phyloP scores from a whole-genome alignment of 2,113 vertebrate genomes.

The Phodopus roborovskii region DNA sequence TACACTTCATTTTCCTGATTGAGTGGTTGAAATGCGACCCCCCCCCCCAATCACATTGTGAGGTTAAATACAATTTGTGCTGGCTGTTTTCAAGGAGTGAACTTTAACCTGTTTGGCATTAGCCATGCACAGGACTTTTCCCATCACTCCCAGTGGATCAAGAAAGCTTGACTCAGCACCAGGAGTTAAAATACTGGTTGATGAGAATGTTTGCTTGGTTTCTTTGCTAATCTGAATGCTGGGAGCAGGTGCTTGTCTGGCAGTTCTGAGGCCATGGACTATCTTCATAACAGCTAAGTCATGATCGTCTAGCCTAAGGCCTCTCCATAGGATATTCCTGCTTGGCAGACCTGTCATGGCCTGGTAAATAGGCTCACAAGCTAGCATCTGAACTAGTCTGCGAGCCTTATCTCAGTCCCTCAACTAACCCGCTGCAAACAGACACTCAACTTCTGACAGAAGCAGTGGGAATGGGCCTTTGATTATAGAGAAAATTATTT shows the following conservation, averaged over 20 bases:
- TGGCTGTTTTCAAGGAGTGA: slow-evolving; percentile 14
- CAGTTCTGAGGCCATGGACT: slow-evolving; percentile 40
- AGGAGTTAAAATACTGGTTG: not conserved
- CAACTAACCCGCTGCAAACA: not conserved
- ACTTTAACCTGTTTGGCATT: slow-evolving; percentile 60
- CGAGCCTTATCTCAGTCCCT: not conserved
- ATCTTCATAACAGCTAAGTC: not conserved
- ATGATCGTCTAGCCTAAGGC: not conserved
- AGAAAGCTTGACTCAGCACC: slow-evolving; percentile 12
- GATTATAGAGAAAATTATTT: slow-evolving; percentile 29
- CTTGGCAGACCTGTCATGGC: slow-evolving; percentile 45
- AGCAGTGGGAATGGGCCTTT: not conserved
- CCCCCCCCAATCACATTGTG: slow-evolving; percentile 21
- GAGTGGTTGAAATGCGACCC: slow-evolving; percentile 64
- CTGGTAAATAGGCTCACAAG: slow-evolving; percentile 54
- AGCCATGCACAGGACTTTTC: slow-evolving; percentile 39
- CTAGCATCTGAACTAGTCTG: slow-evolving; percentile 56
- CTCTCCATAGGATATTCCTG: slow-evolving; percentile 48
- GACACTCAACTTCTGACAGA: not conserved
- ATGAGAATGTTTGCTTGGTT: slow-evolving; percentile 59
- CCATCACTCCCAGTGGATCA: slow-evolving; percentile 41
- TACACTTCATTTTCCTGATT: slow-evolving; percentile 57
- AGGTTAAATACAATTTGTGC: slow-evolving; percentile 39
- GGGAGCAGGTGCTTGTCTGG: slow-evolving; percentile 45
- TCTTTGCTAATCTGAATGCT: slow-evolving; percentile 68